Percentiles rank a stretch among this genome's conserved stretches.
phyloP scores from a whole-genome alignment of 2,113 vertebrate species.

The Siniperca knerii region DNA sequence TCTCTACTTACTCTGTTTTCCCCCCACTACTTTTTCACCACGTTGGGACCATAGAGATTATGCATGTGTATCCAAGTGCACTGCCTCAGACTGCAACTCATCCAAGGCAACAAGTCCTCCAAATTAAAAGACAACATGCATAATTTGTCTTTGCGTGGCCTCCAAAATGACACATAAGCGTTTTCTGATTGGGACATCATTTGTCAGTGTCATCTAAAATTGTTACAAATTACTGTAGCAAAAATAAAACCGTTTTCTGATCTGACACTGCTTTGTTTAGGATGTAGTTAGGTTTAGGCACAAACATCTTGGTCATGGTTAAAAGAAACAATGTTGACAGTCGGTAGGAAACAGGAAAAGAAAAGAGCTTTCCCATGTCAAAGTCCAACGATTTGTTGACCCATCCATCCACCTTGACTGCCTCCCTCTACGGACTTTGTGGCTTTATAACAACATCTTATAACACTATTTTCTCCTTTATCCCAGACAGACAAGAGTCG shows the following conservation, averaged over 20 bases:
- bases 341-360: background rate
- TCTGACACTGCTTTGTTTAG: background rate
- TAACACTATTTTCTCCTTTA: background rate
- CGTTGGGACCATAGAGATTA: background rate
- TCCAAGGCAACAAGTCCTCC: background rate
- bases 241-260: background rate
- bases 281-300: background rate
- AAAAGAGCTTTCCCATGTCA: background rate
- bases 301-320: background rate
- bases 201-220: background rate
- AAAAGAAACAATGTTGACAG: background rate
- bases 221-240: background rate
- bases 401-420: slow-evolving; percentile 1
- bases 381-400: background rate
- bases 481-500: slow-evolving; percentile 10
- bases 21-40: background rate
- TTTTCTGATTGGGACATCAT: background rate
- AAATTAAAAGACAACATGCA: background rate
- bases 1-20: background rate
- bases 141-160: background rate
- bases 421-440: slow-evolving; percentile 11
- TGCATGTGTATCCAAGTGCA: slow-evolving; percentile 1
- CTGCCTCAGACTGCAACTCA: background rate
- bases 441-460: slow-evolving; percentile 24
- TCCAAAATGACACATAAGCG: background rate